Conservation (phyloP, 2,113 vertebrate genomes). For the Pomatorhinus ruficollis region DNA sequence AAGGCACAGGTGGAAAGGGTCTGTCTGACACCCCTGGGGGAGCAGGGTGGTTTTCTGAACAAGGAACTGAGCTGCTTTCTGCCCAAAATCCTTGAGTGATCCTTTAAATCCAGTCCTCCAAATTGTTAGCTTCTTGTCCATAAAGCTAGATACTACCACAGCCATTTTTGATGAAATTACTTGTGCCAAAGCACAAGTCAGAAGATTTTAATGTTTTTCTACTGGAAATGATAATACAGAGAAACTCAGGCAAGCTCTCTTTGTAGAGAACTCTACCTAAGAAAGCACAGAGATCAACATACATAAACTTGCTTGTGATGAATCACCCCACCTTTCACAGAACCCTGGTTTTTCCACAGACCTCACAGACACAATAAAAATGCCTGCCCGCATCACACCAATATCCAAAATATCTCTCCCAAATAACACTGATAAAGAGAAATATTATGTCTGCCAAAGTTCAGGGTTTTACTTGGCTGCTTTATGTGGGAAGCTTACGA, state of each 20-base stretch:
- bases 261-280: not conserved
- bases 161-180: not conserved
- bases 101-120: not conserved
- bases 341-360: not conserved
- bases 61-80: not conserved
- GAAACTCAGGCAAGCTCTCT: not conserved
- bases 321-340: not conserved
- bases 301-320: not conserved
- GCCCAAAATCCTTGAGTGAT: not conserved
- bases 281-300: not conserved
- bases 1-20: rapidly evolving
- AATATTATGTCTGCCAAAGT: not conserved
- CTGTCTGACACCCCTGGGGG: not conserved
- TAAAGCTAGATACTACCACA: not conserved
- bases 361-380: not conserved
- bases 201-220: not conserved
- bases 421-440: not conserved
- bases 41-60: not conserved
- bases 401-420: not conserved
- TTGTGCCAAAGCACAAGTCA: not conserved
- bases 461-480: not conserved
- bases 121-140: not conserved
- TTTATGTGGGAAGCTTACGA: not conserved
- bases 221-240: not conserved
- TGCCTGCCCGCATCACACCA: not conserved